phyloP scores from a whole-genome alignment of 2,797 vertebrate species.

The Pachyuromys duprasi region DNA sequence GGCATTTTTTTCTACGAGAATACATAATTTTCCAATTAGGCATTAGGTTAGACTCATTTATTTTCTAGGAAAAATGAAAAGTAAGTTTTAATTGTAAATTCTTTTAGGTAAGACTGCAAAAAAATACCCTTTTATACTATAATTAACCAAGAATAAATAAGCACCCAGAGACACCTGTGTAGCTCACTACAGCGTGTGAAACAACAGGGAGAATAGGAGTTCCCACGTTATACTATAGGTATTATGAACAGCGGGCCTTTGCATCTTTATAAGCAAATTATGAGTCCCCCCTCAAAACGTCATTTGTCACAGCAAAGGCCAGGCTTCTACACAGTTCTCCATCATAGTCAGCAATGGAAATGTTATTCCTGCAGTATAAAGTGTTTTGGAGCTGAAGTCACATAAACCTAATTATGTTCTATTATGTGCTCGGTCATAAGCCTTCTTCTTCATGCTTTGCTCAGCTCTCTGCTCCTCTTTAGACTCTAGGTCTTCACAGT shows the following conservation, averaged over 20 bases:
- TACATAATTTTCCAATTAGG: slow-evolving; percentile 43
- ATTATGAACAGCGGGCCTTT: not conserved
- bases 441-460: not conserved
- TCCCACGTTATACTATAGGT: not conserved
- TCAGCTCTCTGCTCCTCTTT: not conserved
- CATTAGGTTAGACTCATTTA: not conserved
- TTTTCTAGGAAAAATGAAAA: not conserved
- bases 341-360: not conserved
- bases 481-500: not conserved
- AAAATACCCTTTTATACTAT: not conserved
- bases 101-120: slow-evolving; percentile 3
- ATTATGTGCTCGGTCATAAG: not conserved
- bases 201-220: not conserved
- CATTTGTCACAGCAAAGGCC: not conserved
- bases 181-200: not conserved
- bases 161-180: not conserved
- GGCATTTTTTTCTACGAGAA: not conserved
- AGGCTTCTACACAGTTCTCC: not conserved
- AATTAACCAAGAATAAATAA: slow-evolving; percentile 61
- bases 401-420: not conserved
- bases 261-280: not conserved
- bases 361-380: not conserved
- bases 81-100: not conserved
- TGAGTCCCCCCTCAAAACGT: not conserved
- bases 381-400: not conserved